These are phyloP conservation scores for Muraenolepis orangiensis DNA, from an alignment of 2,797 vertebrate genomes.

Conservation along the genomic window DNA sequence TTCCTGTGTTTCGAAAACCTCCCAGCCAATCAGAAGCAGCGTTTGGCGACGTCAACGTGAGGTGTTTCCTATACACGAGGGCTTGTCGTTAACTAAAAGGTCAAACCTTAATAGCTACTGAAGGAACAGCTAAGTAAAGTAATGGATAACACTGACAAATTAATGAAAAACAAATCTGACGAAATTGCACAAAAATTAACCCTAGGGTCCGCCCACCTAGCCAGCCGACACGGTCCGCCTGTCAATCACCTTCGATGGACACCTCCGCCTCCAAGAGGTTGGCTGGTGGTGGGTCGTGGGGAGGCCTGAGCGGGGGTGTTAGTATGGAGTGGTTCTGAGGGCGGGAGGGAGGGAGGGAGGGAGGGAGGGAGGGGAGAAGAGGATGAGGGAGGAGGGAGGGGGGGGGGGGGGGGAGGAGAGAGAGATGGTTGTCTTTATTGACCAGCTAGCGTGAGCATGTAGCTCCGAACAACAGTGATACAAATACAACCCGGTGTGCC, in stretches of 20 bases:
- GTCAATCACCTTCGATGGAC: neutral
- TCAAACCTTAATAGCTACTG: slow-evolving; percentile 67
- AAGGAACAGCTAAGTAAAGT: slow-evolving; percentile 69
- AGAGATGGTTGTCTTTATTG: slow-evolving; percentile 30
- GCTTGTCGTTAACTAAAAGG: slow-evolving; percentile 65
- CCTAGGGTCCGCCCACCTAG: slow-evolving; percentile 13
- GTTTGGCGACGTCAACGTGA: slow-evolving; percentile 37
- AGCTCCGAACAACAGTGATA: too few relatives aligned
- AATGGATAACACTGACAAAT: slow-evolving; percentile 71
- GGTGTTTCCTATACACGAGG: slow-evolving; percentile 52
- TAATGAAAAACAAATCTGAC: slow-evolving; percentile 66
- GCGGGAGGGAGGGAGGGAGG: slow-evolving; percentile 59
- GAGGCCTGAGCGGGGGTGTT: slow-evolving; percentile 64
- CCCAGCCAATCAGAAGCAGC: neutral
- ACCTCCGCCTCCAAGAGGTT: too few relatives aligned
- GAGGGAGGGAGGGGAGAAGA: slow-evolving; percentile 43
- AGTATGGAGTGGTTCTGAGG: slow-evolving; percentile 65
- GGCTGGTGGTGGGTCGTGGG: slow-evolving; percentile 2
- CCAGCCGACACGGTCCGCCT: neutral
- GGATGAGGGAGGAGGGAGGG: slow-evolving; percentile 58
- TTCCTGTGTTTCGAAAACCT: neutral
- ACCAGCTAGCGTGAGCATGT: neutral
- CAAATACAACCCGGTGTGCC: too few relatives aligned
- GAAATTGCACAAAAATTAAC: slow-evolving; percentile 70
- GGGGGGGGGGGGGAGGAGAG: slow-evolving; percentile 47